Evolutionary conservation across 92 coral and sea anemone species (phyloP), one percentile per base, ranked within the genome.

Genomic region (Blastomussa wellsi): DNA sequence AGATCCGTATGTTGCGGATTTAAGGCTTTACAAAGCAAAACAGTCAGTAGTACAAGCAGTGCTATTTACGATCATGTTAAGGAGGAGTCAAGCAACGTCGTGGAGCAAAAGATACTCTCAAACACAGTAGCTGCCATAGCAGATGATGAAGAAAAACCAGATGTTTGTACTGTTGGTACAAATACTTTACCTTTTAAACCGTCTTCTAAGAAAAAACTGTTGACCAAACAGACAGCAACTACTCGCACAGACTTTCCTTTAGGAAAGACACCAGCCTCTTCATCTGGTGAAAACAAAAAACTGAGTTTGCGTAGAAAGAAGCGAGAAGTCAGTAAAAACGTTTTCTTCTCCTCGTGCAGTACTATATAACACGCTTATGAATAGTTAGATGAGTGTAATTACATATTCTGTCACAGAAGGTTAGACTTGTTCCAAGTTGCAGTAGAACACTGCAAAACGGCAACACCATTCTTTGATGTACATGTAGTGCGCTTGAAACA

Each of bases 251-350:
- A 10, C 38, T 83, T 28, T n/a, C 74, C 74, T 5, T 14, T 19
- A 42, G 80, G 26, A 41, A 74, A 53, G 68, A 22, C 16, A 5
- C 80, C 74, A 7, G 79, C 28, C 17, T 41, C 74, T 20, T 31
- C 87, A 24, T 39, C 74, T 17, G 31, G 44, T 35, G 41, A 20
- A 39, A 68, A 72, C 10, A 48, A 67, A 88, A 75, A 49, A 49
- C 39, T 66, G 39, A 81, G 66, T 3, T 82, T 82, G 29, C 59
- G 74, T 15, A 76, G 72, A n/a, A 82, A 67, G 65, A 88, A 81
- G 76, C 74, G 48, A 14, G 88, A 85, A 76, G 48, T 64, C 77
- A 8, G 60, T 85, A 15, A 72, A 72, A 79, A 28, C 28, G 69
- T 79, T 86, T 38, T 71, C 15, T 38, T 13, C 85, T n/a, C 72